A percentile compares a stretch with the other conserved stretches of the same genome.
These are phyloP conservation scores for Trichonephila clavipes DNA, from an alignment of 1,140 invertebrate species.

Conservation along the genomic window DNA sequence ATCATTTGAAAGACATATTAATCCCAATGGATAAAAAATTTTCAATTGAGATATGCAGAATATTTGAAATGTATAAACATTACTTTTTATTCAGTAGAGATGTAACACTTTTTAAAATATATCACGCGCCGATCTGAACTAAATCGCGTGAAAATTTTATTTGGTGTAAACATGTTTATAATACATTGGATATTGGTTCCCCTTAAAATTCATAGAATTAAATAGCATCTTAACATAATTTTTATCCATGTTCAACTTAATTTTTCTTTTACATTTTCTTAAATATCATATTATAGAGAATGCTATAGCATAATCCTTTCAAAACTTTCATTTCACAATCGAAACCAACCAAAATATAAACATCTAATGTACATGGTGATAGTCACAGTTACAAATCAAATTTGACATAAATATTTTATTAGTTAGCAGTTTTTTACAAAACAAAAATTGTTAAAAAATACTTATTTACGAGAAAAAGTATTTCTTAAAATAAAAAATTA, in stretches of 20 bases:
- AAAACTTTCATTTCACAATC: background rate
- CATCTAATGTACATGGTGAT: background rate
- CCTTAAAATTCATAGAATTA: background rate
- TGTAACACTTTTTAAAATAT: background rate
- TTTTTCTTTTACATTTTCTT: background rate
- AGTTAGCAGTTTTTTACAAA: too few relatives aligned
- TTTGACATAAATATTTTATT: too few relatives aligned
- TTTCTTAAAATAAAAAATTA: too few relatives aligned
- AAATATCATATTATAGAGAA: background rate
- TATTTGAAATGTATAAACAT: constrained; percentile 5
- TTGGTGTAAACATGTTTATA: background rate
- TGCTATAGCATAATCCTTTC: background rate
- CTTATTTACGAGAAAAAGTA: too few relatives aligned
- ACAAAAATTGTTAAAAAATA: too few relatives aligned
- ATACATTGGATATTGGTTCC: background rate
- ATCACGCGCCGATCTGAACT: background rate
- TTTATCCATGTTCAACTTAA: background rate
- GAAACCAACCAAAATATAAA: background rate
- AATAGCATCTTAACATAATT: too few relatives aligned
- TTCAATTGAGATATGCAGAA: too few relatives aligned
- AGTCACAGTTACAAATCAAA: background rate
- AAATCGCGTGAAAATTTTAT: background rate
- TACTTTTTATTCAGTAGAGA: background rate
- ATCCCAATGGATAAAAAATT: background rate
- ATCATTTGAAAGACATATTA: background rate